Evolutionary conservation across 2,113 vertebrate species (phyloP).

Genomic region (Xyliphius kryptos): DNA sequence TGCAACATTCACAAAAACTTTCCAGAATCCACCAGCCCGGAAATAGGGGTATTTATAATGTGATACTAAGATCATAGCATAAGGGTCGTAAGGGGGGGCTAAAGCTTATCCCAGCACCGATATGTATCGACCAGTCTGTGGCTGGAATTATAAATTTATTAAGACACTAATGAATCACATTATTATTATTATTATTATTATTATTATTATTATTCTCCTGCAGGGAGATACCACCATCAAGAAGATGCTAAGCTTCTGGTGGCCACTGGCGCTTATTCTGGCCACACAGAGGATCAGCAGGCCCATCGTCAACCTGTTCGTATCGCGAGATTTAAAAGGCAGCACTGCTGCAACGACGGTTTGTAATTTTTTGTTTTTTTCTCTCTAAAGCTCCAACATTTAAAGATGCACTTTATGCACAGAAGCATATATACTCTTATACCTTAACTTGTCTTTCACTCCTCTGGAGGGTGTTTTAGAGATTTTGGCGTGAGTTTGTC

Average conservation of each 20-base stretch:
- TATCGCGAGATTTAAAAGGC: constrained; percentile 90
- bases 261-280: constrained; percentile 92
- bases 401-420: too few species aligned
- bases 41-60: constrained; percentile 72
- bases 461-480: too few species aligned
- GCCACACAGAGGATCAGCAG: constrained; percentile 94
- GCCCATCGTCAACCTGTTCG: constrained; percentile 96
- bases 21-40: constrained; percentile 77
- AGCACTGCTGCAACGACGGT: constrained; percentile 85
- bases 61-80: too few species aligned
- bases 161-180: too few species aligned
- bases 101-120: too few species aligned
- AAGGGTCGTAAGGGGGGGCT: too few species aligned
- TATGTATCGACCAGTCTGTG: too few species aligned
- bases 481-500: too few species aligned
- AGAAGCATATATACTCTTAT: too few species aligned
- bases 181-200: too few species aligned
- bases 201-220: constrained; percentile 15
- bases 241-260: constrained; percentile 98
- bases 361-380: constrained; percentile 33
- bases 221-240: constrained; percentile 91
- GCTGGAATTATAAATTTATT: too few species aligned
- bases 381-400: neutral
- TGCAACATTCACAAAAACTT: constrained; percentile 77
- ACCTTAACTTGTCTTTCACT: too few species aligned